Percentiles rank a stretch among this genome's conserved stretches.
These are phyloP conservation scores for Thripadectes ignobilis DNA, from an alignment of 2,797 vertebrate genomes.

Conservation along the genomic window DNA sequence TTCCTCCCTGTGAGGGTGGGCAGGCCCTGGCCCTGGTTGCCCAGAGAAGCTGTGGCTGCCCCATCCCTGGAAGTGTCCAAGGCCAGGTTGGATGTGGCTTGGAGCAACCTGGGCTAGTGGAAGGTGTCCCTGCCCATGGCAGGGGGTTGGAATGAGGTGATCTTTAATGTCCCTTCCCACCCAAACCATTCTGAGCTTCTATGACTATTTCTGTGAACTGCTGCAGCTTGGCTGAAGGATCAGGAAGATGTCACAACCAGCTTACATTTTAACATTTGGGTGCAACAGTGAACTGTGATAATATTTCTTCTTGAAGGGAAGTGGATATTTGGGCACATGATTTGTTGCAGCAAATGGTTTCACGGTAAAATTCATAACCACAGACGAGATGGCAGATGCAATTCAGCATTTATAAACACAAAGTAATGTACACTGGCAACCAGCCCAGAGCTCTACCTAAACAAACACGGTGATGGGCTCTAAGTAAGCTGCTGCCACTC, in stretches of 20 bases:
- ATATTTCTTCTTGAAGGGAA: background rate
- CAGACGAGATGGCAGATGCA: conserved; percentile 10
- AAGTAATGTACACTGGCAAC: background rate
- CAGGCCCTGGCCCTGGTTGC: background rate
- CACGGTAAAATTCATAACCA: background rate
- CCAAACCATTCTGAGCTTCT: background rate
- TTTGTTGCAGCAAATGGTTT: background rate
- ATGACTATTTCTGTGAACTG: background rate
- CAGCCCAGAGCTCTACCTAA: background rate
- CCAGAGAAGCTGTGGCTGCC: background rate
- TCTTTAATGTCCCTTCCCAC: background rate
- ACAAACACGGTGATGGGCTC: background rate
- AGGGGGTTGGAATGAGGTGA: background rate
- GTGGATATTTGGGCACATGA: background rate
- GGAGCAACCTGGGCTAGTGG: background rate
- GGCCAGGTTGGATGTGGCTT: background rate
- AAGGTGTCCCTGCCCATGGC: background rate
- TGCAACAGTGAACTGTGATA: background rate
- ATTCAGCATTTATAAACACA: conserved; percentile 21
- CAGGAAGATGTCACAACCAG: background rate
- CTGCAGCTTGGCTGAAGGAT: background rate
- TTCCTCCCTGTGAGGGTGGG: background rate
- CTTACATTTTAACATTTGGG: background rate
- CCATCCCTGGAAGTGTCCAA: background rate
- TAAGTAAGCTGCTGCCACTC: background rate